Conservation (phyloP, 1,140 invertebrate genomes). For the Cryptotermes secundus region DNA sequence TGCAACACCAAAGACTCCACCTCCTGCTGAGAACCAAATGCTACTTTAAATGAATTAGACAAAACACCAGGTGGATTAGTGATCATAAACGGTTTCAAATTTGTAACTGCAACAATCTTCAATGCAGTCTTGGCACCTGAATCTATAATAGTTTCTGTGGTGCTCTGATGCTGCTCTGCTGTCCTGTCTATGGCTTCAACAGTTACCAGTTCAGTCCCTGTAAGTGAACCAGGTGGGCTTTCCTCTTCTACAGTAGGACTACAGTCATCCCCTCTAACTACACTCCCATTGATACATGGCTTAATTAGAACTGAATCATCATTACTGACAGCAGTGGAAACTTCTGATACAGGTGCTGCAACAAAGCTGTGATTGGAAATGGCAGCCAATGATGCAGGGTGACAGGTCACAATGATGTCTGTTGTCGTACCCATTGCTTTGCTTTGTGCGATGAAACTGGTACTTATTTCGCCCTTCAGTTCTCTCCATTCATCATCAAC, state of each 20-base stretch:
- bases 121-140: not conserved
- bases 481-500: not conserved
- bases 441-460: not conserved
- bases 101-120: not conserved
- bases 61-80: not conserved
- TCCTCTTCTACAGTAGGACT: not conserved
- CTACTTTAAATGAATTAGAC: no score
- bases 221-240: not conserved
- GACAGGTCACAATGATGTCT: constrained; percentile 25
- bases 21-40: no score
- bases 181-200: no score
- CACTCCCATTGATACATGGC: no score
- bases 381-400: constrained; percentile 22
- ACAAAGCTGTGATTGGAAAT: constrained; percentile 7
- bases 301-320: no score
- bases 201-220: not conserved
- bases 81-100: not conserved
- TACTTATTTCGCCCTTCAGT: not conserved
- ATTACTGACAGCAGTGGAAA: not conserved
- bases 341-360: not conserved
- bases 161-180: no score
- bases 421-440: not conserved
- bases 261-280: not conserved
- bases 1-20: not conserved
- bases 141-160: not conserved